Evolutionary conservation across 2,113 vertebrate species (phyloP), one percentile per base, ranked within the genome.

Genomic region (Eptesicus fuscus): DNA sequence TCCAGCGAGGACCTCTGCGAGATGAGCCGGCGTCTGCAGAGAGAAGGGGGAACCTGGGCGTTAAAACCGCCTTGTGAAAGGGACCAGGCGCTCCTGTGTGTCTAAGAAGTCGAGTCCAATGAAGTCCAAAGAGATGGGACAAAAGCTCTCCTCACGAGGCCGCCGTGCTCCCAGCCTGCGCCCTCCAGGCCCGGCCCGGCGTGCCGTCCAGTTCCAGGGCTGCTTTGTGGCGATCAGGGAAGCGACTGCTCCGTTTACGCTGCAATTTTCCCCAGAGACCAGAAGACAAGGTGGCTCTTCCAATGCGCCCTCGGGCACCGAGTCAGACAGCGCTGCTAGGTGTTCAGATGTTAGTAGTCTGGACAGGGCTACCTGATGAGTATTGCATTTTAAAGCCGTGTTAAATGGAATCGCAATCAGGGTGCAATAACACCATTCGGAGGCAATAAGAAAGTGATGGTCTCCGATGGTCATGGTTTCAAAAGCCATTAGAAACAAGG

Each of bases 1-100:
- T 99, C 99, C 97, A 99, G 98, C 59, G 99, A 99, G 11, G 99
- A 99, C 92, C 99, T 99, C 98, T 99, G 99, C 63, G 99, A 99
- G 98, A 99, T 99, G 96, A 99, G 99, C 73, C 99, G 99, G 67
- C 99, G 99, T 92, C 99, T 99, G 96, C 3, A 79, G 86, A 96
- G 77, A 92, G 61, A 90, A 78, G 87, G 53, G 23, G 37, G 23
- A 35, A 37, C 3, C 11, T 1, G 44, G 49, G 44, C 1, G 61
- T 96, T 83, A 94, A 35, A 67, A 89, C 30, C 23, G 1, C 13
- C 4, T 8, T 49, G 40, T 63, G 53, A 95, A 95, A 59, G 30
- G 14, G 16, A 84, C 17, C 74, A 40, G 17, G 35, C 10, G 82
- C 74, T 61, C 73, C 40, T 61, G 1, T 2, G 77, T 63, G 70